Evolutionary conservation across 2,113 vertebrate species (phyloP).

Genomic region (Anguilla japonica): DNA sequence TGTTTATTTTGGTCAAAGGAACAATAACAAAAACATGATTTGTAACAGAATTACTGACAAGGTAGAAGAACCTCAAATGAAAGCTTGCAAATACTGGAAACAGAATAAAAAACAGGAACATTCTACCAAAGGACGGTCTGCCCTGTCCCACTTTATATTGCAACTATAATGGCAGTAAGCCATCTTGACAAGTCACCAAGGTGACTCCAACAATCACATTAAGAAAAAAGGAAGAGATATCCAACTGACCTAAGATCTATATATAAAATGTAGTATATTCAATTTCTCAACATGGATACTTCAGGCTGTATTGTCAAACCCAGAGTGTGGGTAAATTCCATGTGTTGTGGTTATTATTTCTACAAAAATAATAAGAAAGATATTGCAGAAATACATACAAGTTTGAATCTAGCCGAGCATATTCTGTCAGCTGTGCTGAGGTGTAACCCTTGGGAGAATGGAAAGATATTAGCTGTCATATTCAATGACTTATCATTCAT

Average conservation of each 20-base stretch:
- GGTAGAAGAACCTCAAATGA: not conserved
- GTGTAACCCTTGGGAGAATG: not conserved
- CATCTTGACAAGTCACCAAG: not conserved
- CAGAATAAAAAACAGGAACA: not conserved
- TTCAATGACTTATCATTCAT: not conserved
- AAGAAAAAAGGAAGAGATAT: not conserved
- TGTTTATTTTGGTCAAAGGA: not conserved
- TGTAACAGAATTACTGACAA: not conserved
- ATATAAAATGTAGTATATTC: conserved; percentile 3
- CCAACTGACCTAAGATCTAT: not conserved
- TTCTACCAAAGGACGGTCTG: not conserved
- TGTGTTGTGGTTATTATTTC: conserved; percentile 1
- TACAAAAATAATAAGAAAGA: not conserved
- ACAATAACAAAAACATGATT: not conserved
- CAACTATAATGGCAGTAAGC: not conserved
- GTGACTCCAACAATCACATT: not conserved
- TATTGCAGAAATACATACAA: not conserved
- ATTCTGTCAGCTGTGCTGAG: not conserved
- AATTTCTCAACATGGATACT: not conserved
- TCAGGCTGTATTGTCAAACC: not conserved
- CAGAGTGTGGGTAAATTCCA: not conserved
- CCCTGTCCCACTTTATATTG: not conserved
- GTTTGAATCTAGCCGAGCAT: not conserved
- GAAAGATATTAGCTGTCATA: conserved; percentile 2
- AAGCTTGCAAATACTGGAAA: not conserved